Evolutionary conservation across 2,888 invertebrate species (phyloP), one percentile per base, ranked within the genome.

Genomic region (Lacanobia oleracea): DNA sequence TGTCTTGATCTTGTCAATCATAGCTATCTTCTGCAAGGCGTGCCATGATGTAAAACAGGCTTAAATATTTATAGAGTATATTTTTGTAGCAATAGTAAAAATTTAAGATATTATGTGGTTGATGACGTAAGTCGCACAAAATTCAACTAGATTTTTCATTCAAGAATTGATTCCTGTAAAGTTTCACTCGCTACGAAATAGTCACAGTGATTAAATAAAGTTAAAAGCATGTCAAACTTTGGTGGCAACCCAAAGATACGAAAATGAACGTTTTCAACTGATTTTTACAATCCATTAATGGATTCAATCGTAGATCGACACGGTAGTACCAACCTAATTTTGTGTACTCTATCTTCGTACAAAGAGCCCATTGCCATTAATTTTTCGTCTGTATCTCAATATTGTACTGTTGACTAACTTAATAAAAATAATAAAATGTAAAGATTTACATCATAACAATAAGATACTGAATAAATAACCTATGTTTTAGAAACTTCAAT

Each of bases 281-380:
- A 56, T 50, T 70, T 67, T 66, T 33, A 56, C 69, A 51, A 77
- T 50, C 69, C 67, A 77, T 77, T 73, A 70, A 56, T 37, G 48
- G 50, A 76, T 16, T 65, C 69, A 70, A 72, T 67, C 43, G 37
- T 61, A 48, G 16, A 67, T 50, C 33, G 33, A 33, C 33, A 68
- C 62, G 60, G 54, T 65, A 27, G 54, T 53, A 59, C 56, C 27
- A 45, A 77, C 33, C 67, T 62, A 72, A 83, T 80, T 79, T 77
- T 69, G 61, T 54, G 67, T 68, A 60, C 33, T 33, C 33, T 33
- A 33, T 33, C 6, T 33, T 33, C 33, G 33, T 33, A 3, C 5
- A 33, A 33, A 33, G 33, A 33, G 33, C 5, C 33, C 33, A 33
- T 33, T 6, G 5, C 6, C 4, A 33, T 5, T 33, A 33, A 33